phyloP scores from a whole-genome alignment of 2,113 vertebrate genomes.

The Oenanthe oenanthe region DNA sequence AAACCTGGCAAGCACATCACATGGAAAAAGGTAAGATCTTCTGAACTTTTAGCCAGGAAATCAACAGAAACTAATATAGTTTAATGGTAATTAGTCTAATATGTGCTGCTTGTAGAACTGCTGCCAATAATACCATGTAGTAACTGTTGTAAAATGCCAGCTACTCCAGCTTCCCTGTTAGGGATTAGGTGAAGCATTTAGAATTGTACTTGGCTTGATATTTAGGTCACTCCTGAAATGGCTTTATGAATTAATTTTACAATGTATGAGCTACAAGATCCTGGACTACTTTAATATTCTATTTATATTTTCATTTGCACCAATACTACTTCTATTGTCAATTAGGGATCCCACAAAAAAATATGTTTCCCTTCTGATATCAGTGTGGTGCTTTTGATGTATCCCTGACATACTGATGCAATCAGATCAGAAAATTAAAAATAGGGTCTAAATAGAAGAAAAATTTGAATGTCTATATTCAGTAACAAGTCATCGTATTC shows the following conservation, averaged over 20 bases:
- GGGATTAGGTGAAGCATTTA: slow-evolving; percentile 29
- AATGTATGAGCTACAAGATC: background rate
- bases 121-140: slow-evolving; percentile 33
- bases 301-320: background rate
- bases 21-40: slow-evolving; percentile 38
- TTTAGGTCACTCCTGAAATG: background rate
- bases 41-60: slow-evolving; percentile 61
- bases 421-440: background rate
- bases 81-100: slow-evolving; percentile 63
- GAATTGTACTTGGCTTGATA: slow-evolving; percentile 1
- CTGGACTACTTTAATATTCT: background rate
- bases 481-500: background rate
- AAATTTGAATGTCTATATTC: background rate
- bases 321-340: background rate
- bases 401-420: background rate
- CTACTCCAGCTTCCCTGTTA: background rate
- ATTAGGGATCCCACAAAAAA: background rate
- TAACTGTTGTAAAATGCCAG: slow-evolving; percentile 25
- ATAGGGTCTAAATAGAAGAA: background rate
- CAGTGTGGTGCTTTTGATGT: background rate
- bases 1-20: slow-evolving; percentile 48
- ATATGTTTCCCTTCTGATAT: background rate
- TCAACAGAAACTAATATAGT: slow-evolving; percentile 59
- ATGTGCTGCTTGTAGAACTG: slow-evolving; percentile 11
- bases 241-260: background rate